Evolutionary conservation across 2,888 invertebrate genomes (phyloP).

Genomic region (Tupiocoris notatus): DNA sequence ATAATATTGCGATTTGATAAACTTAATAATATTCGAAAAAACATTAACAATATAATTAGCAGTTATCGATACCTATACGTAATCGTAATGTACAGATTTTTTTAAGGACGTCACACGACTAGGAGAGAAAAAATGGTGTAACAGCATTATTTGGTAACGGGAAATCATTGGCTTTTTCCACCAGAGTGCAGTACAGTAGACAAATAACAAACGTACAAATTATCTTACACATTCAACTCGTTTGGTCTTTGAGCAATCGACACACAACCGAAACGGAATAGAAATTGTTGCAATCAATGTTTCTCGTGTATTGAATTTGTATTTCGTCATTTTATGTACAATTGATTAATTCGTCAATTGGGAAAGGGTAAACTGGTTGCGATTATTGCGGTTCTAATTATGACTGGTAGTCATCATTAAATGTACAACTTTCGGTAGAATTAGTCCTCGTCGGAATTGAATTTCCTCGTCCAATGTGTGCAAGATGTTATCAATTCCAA

Average conservation of each 20-base stretch:
- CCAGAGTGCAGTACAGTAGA: conserved; percentile 5
- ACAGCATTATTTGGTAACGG: conserved; percentile 1
- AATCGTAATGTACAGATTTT: conserved; percentile 8
- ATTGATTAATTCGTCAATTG: not conserved
- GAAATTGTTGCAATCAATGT: conserved; percentile 40
- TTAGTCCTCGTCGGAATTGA: too few relatives aligned
- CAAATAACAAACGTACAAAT: conserved; percentile 23
- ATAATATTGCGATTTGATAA: not conserved
- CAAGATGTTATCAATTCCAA: too few relatives aligned
- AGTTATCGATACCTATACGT: not conserved
- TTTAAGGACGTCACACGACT: conserved; percentile 13
- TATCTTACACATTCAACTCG: conserved; percentile 23
- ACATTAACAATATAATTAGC: conserved; percentile 31
- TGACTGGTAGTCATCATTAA: conserved; percentile 2
- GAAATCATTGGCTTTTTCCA: conserved; percentile 1
- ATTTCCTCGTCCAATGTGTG: too few relatives aligned
- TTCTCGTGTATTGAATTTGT: not conserved
- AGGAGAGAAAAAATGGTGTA: conserved; percentile 9
- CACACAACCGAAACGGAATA: conserved; percentile 28
- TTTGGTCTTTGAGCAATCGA: conserved; percentile 41
- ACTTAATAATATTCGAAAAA: conserved; percentile 19
- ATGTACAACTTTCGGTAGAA: conserved; percentile 13
- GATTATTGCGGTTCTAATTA: conserved; percentile 11
- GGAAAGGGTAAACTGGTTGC: not conserved
- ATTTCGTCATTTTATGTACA: not conserved